Evolutionary conservation across 2,888 invertebrate species (phyloP).

Genomic region (Hipparchia sbordonii): DNA sequence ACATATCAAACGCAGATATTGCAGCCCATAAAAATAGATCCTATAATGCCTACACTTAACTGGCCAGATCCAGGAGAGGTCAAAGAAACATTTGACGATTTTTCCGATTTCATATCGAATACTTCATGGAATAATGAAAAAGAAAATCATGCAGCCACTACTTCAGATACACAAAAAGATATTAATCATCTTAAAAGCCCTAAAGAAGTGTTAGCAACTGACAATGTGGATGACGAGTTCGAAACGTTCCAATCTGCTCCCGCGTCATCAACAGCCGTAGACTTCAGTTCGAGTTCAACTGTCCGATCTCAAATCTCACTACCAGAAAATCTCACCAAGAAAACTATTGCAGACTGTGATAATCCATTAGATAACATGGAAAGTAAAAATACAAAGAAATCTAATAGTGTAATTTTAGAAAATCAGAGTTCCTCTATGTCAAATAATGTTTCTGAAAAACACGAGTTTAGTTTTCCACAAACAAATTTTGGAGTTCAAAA

Average conservation of each 20-base stretch:
- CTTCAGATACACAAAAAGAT: constrained; percentile 21
- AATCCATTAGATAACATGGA: constrained; percentile 15
- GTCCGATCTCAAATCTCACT: constrained; percentile 15
- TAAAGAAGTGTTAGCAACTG: constrained; percentile 21
- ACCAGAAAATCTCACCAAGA: constrained; percentile 11
- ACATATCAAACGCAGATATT: constrained; percentile 63
- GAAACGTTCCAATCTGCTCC: constrained; percentile 76
- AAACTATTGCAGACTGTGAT: constrained; percentile 15
- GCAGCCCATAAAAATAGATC: constrained; percentile 73
- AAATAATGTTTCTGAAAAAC: constrained; percentile 10
- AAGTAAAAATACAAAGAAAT: constrained; percentile 11
- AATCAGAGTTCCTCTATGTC: constrained; percentile 17
- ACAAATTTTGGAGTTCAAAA: constrained; percentile 48
- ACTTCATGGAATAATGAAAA: constrained; percentile 53
- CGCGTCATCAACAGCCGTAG: constrained; percentile 42
- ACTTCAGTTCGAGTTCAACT: constrained; percentile 33
- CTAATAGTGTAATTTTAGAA: constrained; percentile 17
- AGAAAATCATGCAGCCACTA: constrained; percentile 28
- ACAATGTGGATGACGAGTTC: constrained; percentile 65
- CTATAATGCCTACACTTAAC: constrained; percentile 70
- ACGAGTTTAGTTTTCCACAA: constrained; percentile 23
- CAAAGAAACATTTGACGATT: constrained; percentile 73
- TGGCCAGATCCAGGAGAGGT: constrained; percentile 80
- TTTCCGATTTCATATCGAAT: constrained; percentile 69
- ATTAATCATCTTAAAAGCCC: constrained; percentile 20